Conservation (phyloP, 2,113 vertebrate species). For the Mystacornis crossleyi region DNA sequence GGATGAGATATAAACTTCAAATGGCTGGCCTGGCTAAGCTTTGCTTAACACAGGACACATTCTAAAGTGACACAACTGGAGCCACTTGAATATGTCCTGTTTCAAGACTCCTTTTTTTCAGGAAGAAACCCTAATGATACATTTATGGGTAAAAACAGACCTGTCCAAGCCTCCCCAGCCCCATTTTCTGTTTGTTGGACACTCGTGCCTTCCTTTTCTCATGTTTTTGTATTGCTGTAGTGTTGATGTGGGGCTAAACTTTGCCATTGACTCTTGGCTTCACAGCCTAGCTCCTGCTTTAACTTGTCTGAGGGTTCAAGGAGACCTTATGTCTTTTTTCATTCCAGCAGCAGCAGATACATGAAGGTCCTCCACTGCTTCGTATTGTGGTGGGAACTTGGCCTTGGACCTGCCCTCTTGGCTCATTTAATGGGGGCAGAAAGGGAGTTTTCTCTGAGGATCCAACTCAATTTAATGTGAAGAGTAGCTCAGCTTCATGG, state of each 20-base stretch:
- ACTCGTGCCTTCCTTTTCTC: background rate
- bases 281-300: background rate
- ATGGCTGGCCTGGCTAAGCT: background rate
- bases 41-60: background rate
- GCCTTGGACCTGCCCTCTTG: accelerated
- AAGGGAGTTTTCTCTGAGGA: background rate
- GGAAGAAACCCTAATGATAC: background rate
- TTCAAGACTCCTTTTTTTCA: background rate
- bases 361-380: background rate
- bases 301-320: background rate
- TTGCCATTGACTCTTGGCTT: background rate
- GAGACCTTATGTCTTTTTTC: background rate
- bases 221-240: background rate
- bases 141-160: background rate
- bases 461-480: background rate
- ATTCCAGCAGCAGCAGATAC: background rate
- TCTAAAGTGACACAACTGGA: accelerated
- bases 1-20: background rate
- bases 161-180: background rate
- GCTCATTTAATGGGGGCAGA: background rate
- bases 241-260: background rate
- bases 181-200: background rate
- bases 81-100: background rate
- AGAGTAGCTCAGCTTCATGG: background rate
- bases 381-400: background rate